Evolutionary conservation across 1,140 invertebrate species (phyloP).

Genomic region (Asbolus verrucosus): DNA sequence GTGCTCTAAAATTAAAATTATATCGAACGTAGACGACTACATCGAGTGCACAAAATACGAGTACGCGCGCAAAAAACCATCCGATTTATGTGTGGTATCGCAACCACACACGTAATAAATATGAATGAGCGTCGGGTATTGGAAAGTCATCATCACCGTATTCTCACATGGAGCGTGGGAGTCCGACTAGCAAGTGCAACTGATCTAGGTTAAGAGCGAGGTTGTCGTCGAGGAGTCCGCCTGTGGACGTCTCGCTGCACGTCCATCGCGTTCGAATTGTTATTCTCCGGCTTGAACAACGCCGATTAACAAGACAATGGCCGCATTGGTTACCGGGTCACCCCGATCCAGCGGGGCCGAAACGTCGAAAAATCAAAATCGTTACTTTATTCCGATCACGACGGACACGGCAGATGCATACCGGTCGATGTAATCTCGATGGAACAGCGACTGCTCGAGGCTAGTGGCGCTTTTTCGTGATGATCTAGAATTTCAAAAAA

Average conservation of each 20-base stretch:
- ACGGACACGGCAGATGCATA: slow-evolving; percentile 14
- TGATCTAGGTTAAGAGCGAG: slow-evolving; percentile 42
- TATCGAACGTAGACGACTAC: too few relatives aligned
- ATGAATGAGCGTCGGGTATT: slow-evolving; percentile 39
- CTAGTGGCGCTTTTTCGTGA: too few relatives aligned
- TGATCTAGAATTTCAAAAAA: too few relatives aligned
- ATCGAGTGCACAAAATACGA: slow-evolving; percentile 35
- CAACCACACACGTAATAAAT: slow-evolving; percentile 35
- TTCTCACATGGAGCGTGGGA: slow-evolving; percentile 44
- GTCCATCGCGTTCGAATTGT: not conserved
- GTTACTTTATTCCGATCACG: slow-evolving; percentile 22
- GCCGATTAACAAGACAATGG: slow-evolving; percentile 32
- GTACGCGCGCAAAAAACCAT: not conserved
- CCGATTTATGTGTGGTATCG: slow-evolving; percentile 34
- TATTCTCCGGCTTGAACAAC: not conserved
- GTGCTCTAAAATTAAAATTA: too few relatives aligned
- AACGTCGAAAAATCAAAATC: slow-evolving; percentile 37
- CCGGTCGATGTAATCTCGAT: not conserved
- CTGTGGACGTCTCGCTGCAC: not conserved
- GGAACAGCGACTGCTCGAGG: too few relatives aligned
- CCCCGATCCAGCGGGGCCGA: slow-evolving; percentile 22
- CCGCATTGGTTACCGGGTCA: slow-evolving; percentile 34
- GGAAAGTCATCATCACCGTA: slow-evolving; percentile 44
- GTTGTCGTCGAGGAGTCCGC: slow-evolving; percentile 17
- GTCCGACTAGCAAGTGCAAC: slow-evolving; percentile 38